Percentiles rank a stretch among this genome's conserved stretches.
Evolutionary conservation across 2,113 vertebrate species (phyloP).

Genomic region (Stomatorhinus ivindoensis): DNA sequence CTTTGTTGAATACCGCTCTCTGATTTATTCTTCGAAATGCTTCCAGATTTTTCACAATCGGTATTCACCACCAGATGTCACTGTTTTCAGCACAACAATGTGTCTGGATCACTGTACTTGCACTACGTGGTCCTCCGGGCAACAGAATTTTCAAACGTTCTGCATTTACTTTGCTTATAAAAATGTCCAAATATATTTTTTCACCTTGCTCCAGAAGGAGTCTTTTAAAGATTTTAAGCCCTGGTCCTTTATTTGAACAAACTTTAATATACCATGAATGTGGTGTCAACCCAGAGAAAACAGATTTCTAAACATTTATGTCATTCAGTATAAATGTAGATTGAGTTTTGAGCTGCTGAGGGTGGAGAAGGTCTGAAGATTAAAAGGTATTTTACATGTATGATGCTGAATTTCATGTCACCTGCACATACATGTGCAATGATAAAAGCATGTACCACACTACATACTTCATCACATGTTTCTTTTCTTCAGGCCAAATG

Average conservation of each 20-base stretch:
- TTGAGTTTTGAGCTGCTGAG: neutral
- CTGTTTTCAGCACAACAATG: conserved; percentile 5
- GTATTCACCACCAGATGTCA: conserved; percentile 5
- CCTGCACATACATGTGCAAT: neutral
- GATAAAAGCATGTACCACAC: neutral
- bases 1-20: neutral
- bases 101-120: neutral
- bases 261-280: neutral
- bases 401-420: neutral
- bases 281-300: neutral
- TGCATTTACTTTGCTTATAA: neutral
- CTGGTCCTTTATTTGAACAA: neutral
- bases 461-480: neutral
- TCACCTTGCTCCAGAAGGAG: neutral
- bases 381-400: neutral
- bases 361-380: neutral
- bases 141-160: neutral
- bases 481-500: conserved; percentile 74
- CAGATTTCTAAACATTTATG: neutral
- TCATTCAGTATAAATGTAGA: neutral
- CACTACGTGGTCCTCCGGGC: neutral
- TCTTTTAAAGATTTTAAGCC: neutral
- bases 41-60: neutral
- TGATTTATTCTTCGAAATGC: neutral
- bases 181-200: neutral